Base-by-base conservation (phyloP, 1,140 invertebrate species). In the Lasioglossum baleicum region DNA sequence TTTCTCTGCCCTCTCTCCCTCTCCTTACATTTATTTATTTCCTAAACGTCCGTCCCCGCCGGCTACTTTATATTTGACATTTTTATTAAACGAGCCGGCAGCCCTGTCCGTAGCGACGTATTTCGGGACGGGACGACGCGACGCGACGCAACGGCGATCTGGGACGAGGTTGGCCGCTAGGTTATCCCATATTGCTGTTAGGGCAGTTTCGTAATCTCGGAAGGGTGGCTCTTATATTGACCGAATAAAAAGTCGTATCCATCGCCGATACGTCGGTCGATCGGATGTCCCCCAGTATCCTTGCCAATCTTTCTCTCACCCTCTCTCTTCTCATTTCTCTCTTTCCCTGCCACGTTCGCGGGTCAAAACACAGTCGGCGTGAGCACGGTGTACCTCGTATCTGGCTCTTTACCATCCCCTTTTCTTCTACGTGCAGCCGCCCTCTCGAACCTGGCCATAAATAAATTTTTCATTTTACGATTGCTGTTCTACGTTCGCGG, bases 11-110 rank as follows among this genome's bases (percentile, higher is more conserved):
- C 44, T 64, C 56, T 15, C 51, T 6, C 6, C 51, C 3, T 72
- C 56, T 15, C 51, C 90, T 89, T 90, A 91, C 90, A 92, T 92
- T 93, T 92, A 92, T 92, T 93, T 93, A 90, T 91, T 91, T 92
- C 87, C 88, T 87, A 90, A 90, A 91, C 89, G 91, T 93, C 91
- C 88, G 84, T 91, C 88, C 89, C 90, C 89, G 88, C 87, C 85
- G 92, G 92, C 90, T 90, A 92, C 90, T 93, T 92, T 93, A 92
- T 92, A 92, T 93, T 93, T 93, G 92, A 93, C 92, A 90, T 92
- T 93, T 93, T 93, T 92, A 93, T 93, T 93, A 92, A 93, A 93
- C 88, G 89, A 77, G 80, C 90, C 86, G 74, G 84, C 78, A 61
- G 66, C 74, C 84, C 75, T 75, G 69, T 82, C 77, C 66, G 68